These are phyloP conservation scores for Falco cherrug DNA, from an alignment of 2,797 vertebrate species.

Conservation along the genomic window DNA sequence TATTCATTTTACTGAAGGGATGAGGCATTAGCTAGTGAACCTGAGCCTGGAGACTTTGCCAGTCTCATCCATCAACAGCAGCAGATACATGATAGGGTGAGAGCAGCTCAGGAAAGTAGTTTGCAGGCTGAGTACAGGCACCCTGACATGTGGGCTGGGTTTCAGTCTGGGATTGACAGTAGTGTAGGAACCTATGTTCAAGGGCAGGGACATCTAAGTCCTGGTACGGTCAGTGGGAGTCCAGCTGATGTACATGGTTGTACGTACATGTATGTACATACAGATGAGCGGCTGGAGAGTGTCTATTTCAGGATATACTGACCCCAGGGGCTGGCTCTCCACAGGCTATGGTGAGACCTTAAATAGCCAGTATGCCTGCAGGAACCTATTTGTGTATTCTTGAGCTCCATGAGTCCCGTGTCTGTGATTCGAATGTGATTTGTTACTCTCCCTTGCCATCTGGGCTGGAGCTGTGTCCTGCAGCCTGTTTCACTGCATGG, in stretches of 20 bases:
- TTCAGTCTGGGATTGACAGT: not conserved
- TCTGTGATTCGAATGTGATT: not conserved
- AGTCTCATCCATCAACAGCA: conserved; percentile 6
- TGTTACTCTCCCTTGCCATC: not conserved
- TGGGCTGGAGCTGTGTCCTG: not conserved
- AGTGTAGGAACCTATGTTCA: not conserved
- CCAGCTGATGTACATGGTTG: not conserved
- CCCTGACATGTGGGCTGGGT: not conserved
- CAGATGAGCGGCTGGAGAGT: not conserved
- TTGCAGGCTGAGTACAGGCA: not conserved
- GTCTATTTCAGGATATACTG: not conserved
- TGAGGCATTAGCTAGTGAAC: not conserved
- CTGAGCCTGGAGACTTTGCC: not conserved
- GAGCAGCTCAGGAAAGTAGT: not conserved
- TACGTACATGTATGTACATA: too few relatives aligned
- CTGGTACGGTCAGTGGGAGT: rapidly evolving
- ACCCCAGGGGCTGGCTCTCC: not conserved
- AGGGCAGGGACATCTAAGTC: not conserved
- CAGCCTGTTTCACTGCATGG: not conserved
- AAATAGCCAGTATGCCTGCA: not conserved
- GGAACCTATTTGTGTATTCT: not conserved
- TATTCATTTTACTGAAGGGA: conserved; percentile 1
- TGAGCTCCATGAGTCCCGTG: not conserved
- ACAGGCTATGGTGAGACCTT: not conserved
- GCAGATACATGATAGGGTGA: not conserved